Evolutionary conservation across 2,888 invertebrate species (phyloP).

Genomic region (Caenorhabditis sp.): DNA sequence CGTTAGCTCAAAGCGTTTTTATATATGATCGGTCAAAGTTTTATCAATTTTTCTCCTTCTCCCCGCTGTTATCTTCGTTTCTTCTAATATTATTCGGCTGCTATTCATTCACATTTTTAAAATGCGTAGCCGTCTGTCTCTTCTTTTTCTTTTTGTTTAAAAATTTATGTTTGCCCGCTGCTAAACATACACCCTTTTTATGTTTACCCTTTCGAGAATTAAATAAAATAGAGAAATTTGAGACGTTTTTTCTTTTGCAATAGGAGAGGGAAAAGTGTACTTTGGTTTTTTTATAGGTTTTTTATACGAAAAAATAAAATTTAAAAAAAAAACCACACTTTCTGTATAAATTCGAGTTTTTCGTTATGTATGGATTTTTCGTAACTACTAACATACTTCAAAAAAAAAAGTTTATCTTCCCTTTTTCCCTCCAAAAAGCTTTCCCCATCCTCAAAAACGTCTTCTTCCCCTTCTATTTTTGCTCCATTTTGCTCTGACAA

Average conservation of each 20-base stretch:
- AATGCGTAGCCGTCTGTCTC: too few species aligned
- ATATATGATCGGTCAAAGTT: neutral
- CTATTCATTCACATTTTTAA: too few species aligned
- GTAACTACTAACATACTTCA: neutral
- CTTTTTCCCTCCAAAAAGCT: neutral
- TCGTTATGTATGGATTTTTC: too few species aligned
- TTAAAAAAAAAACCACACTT: too few species aligned
- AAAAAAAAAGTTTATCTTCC: neutral
- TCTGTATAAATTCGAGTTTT: too few species aligned
- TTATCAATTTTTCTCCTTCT: neutral
- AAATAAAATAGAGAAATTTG: neutral
- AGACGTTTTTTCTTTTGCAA: neutral
- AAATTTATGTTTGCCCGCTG: neutral
- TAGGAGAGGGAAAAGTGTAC: neutral
- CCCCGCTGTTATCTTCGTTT: neutral
- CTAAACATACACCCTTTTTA: neutral
- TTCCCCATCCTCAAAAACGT: neutral
- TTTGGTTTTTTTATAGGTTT: too few species aligned
- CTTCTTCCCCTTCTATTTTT: neutral
- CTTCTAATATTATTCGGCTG: neutral
- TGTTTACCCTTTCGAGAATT: neutral
- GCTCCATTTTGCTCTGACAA: neutral
- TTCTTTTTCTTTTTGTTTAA: neutral
- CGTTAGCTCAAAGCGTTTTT: neutral
- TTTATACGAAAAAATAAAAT: too few species aligned